Conservation (phyloP, 2,888 invertebrate species). For the Bruchidius siliquastri region DNA sequence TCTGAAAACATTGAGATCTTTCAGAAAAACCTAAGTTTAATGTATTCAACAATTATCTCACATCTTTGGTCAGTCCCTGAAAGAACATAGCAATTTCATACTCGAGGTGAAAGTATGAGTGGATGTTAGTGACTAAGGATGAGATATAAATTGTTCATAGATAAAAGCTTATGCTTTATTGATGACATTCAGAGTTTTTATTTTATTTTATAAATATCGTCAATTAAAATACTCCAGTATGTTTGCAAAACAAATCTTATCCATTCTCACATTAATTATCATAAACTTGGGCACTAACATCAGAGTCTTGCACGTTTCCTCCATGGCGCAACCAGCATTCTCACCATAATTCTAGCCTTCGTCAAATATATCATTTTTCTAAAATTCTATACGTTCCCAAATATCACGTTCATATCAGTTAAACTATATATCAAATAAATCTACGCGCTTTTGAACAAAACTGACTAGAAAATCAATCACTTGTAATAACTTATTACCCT, state of each 20-base stretch:
- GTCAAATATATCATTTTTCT: constrained; percentile 21
- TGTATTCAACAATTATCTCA: not conserved
- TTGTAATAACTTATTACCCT: constrained; percentile 5
- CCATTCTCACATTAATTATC: too few relatives aligned
- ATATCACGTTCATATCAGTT: not conserved
- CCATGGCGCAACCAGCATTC: constrained; percentile 5
- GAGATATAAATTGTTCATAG: too few relatives aligned
- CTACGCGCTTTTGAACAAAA: constrained; percentile 6
- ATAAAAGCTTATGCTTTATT: too few relatives aligned
- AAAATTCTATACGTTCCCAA: not conserved
- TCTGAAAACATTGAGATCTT: constrained; percentile 31
- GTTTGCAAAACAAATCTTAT: too few relatives aligned
- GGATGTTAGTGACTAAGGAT: too few relatives aligned
- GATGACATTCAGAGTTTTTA: too few relatives aligned
- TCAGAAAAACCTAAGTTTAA: constrained; percentile 17
- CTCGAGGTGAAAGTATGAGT: too few relatives aligned
- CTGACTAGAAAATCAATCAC: constrained; percentile 17
- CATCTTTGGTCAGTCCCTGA: not conserved
- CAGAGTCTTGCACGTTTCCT: too few relatives aligned
- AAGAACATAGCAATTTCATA: not conserved
- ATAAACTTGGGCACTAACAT: too few relatives aligned
- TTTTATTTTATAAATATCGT: too few relatives aligned
- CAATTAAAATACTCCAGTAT: too few relatives aligned
- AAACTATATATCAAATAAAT: not conserved
- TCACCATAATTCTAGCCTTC: constrained; percentile 20